Base-by-base conservation (phyloP, 2,797 vertebrate species). In the Chiloscyllium punctatum region DNA sequence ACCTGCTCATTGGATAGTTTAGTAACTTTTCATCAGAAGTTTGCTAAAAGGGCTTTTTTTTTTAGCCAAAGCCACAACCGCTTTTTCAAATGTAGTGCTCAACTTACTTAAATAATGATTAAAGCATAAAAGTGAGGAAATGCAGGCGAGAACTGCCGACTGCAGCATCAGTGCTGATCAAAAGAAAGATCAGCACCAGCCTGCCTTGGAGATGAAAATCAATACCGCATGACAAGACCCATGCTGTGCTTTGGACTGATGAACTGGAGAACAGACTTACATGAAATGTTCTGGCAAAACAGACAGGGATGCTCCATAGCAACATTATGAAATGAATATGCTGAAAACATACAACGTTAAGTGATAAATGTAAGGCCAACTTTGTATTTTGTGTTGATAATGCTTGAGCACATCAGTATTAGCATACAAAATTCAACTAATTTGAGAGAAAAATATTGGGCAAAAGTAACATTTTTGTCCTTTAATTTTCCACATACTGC, bases 91-190 rank as follows among this genome's bases (percentile, higher is more conserved):
- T 62, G 0, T 62, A 11, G 8, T 62, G 57, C 7, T 62, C 57
- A 13, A 62, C 57, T 62, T 9, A 62, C 57, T 62, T 62, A 11
- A 3, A 37, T 37, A 37, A 6, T 27, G 33, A 69, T 33, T 48
- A 94, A 25, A n/a, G n/a, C 8, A 62, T 88, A 57, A 13, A 11
- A 16, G 51, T 21, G 11, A 90, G 57, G 6, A 48, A 72, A 27
- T 71, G 23, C 91, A 25, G 21, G 15, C 48, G 25, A 42, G 33
- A 94, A 91, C n/a, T 68, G 68, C 37, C 68, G 6, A 92, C 15
- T n/a, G 6, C 94, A 53, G 15, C 25, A 92, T 68, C n/a, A 30
- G 77, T 74, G 18, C 94, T 95, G 94, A 95, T 95, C 94, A 77
- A 62, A 62, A 62, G 30, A 53, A 77, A 77, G 69, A 25, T 18